Evolutionary conservation across 2,888 invertebrate genomes (phyloP).

Genomic region (Leptopterna dolabrata): DNA sequence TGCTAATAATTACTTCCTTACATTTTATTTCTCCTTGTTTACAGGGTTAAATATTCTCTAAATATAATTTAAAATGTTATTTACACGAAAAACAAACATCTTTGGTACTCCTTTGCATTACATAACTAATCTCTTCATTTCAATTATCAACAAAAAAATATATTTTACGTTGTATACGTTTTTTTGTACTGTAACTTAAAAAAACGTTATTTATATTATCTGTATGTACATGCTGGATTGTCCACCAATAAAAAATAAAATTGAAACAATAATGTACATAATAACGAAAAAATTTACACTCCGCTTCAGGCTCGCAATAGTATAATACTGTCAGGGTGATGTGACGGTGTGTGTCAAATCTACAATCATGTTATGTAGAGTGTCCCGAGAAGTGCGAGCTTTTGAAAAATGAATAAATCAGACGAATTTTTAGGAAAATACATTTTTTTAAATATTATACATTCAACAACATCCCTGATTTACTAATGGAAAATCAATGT

Average conservation of each 20-base stretch:
- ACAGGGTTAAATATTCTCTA: slow-evolving; percentile 51
- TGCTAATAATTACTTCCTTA: slow-evolving; percentile 54
- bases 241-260: slow-evolving; percentile 16
- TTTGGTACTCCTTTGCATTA: slow-evolving; percentile 57
- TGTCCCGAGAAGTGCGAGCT: no score
- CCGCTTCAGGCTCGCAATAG: not conserved
- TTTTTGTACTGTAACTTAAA: slow-evolving; percentile 37
- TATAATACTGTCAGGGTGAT: not conserved
- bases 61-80: slow-evolving; percentile 59
- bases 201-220: slow-evolving; percentile 9
- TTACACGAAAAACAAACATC: slow-evolving; percentile 58
- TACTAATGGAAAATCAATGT: no score
- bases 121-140: slow-evolving; percentile 11
- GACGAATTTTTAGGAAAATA: no score
- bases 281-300: slow-evolving; percentile 3
- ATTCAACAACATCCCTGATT: no score
- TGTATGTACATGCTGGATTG: slow-evolving; percentile 48
- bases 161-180: slow-evolving; percentile 14
- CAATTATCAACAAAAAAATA: slow-evolving; percentile 54
- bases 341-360: not conserved
- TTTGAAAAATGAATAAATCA: no score
- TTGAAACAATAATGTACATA: slow-evolving; percentile 31
- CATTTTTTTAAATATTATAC: no score
- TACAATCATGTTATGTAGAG: no score
- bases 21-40: slow-evolving; percentile 55